Evolutionary conservation across 2,113 vertebrate genomes (phyloP).

Genomic region (Chaetura pelagica): DNA sequence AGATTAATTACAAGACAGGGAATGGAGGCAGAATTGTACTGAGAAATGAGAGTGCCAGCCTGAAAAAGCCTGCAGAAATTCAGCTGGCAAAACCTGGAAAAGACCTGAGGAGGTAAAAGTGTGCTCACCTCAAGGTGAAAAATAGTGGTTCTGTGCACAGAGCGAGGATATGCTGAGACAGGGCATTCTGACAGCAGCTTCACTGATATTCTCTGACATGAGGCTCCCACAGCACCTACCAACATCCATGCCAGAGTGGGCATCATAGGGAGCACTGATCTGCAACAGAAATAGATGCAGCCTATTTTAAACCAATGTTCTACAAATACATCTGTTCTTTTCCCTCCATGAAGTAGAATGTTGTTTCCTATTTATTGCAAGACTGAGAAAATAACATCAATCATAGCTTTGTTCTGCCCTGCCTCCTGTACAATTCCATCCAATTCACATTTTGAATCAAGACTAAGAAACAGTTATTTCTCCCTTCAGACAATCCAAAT

Average conservation of each 20-base stretch:
- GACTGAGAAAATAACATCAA: neutral
- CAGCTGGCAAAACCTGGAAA: neutral
- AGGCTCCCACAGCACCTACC: neutral
- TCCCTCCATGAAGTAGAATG: neutral
- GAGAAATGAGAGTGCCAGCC: neutral
- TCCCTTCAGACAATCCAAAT: neutral
- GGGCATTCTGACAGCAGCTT: neutral
- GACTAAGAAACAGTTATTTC: neutral
- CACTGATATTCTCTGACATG: neutral
- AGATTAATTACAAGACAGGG: neutral
- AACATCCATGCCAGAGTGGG: neutral
- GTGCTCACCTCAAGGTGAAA: rapidly evolving
- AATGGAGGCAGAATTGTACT: neutral
- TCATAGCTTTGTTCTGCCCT: constrained; percentile 1
- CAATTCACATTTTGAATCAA: neutral
- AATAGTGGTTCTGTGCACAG: neutral
- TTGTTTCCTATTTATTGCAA: constrained; percentile 26
- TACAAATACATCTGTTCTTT: neutral
- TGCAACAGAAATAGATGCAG: neutral
- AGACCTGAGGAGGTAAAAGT: neutral
- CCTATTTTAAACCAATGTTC: neutral
- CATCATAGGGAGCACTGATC: neutral
- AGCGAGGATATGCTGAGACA: neutral
- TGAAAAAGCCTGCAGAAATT: neutral
- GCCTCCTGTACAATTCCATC: neutral